Evolutionary conservation across 2,888 invertebrate genomes (phyloP), one percentile per base, ranked within the genome.

Genomic region (Formica aserva): DNA sequence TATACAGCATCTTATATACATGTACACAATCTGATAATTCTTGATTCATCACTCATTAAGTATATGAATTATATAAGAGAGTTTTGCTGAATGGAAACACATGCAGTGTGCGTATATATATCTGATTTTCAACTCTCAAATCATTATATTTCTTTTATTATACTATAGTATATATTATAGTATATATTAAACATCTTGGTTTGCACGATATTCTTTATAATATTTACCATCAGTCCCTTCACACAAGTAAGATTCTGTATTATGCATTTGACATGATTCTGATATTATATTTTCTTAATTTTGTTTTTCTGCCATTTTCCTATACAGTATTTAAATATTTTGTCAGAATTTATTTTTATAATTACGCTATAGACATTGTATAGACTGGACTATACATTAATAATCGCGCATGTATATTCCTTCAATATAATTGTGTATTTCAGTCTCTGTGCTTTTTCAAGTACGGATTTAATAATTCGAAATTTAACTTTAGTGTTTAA

Each of bases 61-160:
- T 48, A 65, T 66, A 57, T 29, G 52, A 69, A 3, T 75, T 76
- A 35, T 26, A 32, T 72, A 55, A 66, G 4, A 66, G 4, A 77
- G 35, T 60, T 71, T 76, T 66, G 60, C 48, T 77, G n/a, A 32
- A 72, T 69, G 63, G 52, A 76, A 78, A 63, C 38, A 71, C 52
- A 67, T 29, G 75, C 69, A 63, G 52, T 82, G 67, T 85, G 77
- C 85, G 77, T 85, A 86, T 88, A 86, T 88, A 86, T 86, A 86
- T 90, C 72, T 90, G 80, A 89, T 84, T 91, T 91, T 86, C 81
- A 29, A 83, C 74, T 69, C 75, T 60, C 48, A 82, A 85, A 87
- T 74, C 84, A 85, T 83, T 88, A 76, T 77, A 22, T 88, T 86
- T 87, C n/a, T 86, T 87, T 85, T 60, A 45, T 71, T 78, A 67